Percentiles rank a stretch among this genome's conserved stretches.
Evolutionary conservation across 2,797 vertebrate species (phyloP).

Genomic region (Acipenser transmontanus): DNA sequence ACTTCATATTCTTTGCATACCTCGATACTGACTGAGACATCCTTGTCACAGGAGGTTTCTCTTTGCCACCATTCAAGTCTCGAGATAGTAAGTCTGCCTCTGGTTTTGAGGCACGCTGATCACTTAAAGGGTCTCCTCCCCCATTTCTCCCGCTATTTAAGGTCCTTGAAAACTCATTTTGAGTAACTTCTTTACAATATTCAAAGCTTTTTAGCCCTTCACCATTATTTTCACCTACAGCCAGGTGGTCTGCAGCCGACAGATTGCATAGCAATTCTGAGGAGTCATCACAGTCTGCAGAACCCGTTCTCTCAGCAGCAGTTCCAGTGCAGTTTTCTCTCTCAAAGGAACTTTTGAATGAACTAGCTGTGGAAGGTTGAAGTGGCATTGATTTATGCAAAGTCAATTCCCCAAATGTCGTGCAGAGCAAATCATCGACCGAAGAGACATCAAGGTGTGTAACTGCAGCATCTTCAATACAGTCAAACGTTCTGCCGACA

Average conservation of each 20-base stretch:
- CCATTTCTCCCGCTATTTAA: constrained; percentile 38
- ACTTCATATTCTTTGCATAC: constrained; percentile 35
- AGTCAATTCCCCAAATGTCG: constrained; percentile 51
- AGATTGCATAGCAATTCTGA: neutral
- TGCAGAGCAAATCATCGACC: constrained; percentile 73
- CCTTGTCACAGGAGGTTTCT: constrained; percentile 56
- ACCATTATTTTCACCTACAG: constrained; percentile 24
- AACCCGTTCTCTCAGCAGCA: constrained; percentile 38
- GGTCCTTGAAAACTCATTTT: constrained; percentile 39
- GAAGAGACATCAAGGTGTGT: constrained; percentile 29
- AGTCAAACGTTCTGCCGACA: neutral
- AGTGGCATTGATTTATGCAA: constrained; percentile 56
- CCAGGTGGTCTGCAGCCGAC: constrained; percentile 25
- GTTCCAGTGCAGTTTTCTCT: constrained; percentile 44
- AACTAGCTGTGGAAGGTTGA: constrained; percentile 54
- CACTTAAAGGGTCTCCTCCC: constrained; percentile 42
- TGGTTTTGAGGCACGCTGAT: constrained; percentile 52
- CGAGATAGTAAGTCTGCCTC: constrained; percentile 42
- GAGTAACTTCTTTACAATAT: constrained; percentile 47
- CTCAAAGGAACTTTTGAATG: constrained; percentile 48
- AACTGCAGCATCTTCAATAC: neutral
- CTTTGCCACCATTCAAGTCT: constrained; percentile 61
- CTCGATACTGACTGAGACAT: constrained; percentile 71
- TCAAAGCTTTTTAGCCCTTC: constrained; percentile 18
- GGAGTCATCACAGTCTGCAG: constrained; percentile 26